A percentile compares a stretch with the other conserved stretches of the same genome.
Conservation (phyloP, 2,113 vertebrate species). For the Tetrao urogallus region DNA sequence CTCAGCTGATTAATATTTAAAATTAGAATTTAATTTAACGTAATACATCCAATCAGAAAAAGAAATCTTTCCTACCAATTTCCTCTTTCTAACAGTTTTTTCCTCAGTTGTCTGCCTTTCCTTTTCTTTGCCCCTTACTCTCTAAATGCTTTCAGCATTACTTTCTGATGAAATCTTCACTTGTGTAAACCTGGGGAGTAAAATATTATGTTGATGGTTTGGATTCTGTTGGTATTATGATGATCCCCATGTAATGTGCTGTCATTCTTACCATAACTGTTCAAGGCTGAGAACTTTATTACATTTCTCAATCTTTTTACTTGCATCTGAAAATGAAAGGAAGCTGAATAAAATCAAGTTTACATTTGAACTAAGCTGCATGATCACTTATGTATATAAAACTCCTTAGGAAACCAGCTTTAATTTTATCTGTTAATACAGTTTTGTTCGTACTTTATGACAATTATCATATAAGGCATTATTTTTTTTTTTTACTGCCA, state of each 20-base stretch:
- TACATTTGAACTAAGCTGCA: background rate
- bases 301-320: slow-evolving; percentile 39
- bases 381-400: background rate
- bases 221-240: slow-evolving; percentile 28
- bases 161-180: slow-evolving; percentile 22
- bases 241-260: slow-evolving; percentile 18
- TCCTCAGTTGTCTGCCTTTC: background rate
- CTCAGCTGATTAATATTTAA: background rate
- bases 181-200: slow-evolving; percentile 1
- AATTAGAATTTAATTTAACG: background rate
- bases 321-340: slow-evolving; percentile 57
- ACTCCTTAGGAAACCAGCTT: background rate
- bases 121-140: background rate
- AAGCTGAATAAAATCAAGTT: slow-evolving; percentile 41
- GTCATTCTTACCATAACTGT: slow-evolving; percentile 17
- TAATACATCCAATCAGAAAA: background rate
- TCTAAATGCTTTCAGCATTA: background rate
- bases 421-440: slow-evolving; percentile 24
- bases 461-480: background rate
- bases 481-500: background rate
- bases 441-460: slow-evolving; percentile 26
- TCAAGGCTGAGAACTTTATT: slow-evolving; percentile 51
- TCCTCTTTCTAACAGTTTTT: background rate
- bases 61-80: background rate
- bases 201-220: slow-evolving; percentile 20